Conservation (phyloP, 2,888 invertebrate species). For the Ophion ellenae region DNA sequence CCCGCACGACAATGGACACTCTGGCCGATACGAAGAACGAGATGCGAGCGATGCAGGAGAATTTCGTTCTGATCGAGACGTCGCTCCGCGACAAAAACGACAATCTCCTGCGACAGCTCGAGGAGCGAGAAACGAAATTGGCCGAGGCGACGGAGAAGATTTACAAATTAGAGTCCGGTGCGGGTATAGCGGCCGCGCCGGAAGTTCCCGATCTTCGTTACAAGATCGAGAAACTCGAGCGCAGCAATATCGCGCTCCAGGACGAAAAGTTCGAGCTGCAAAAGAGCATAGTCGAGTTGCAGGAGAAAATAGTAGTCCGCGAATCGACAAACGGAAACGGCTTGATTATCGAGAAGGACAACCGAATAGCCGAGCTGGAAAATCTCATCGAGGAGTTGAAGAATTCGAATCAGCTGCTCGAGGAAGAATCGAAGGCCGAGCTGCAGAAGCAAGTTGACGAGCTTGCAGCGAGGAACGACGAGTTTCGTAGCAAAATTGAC, state of each 20-base stretch:
- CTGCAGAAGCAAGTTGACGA: constrained; percentile 76
- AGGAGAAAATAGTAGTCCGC: constrained; percentile 75
- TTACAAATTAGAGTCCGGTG: constrained; percentile 76
- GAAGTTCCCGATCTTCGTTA: constrained; percentile 74
- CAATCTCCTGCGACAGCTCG: constrained; percentile 85
- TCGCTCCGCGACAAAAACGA: constrained; percentile 89
- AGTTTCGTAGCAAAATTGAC: constrained; percentile 74
- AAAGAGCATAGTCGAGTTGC: constrained; percentile 77
- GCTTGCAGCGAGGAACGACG: constrained; percentile 75
- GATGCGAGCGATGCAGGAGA: constrained; percentile 92
- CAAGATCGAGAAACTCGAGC: constrained; percentile 76
- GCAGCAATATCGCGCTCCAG: constrained; percentile 74
- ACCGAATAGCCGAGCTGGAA: constrained; percentile 84
- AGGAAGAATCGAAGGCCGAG: constrained; percentile 78
- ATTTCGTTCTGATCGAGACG: constrained; percentile 89
- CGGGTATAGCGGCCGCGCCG: constrained; percentile 73
- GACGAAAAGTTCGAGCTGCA: constrained; percentile 80
- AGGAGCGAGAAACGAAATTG: constrained; percentile 85
- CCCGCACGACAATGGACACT: constrained; percentile 86
- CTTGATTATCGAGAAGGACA: constrained; percentile 77
- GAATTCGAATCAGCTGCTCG: constrained; percentile 76
- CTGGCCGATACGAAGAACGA: constrained; percentile 91
- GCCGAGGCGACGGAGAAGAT: constrained; percentile 79
- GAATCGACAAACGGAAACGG: constrained; percentile 72
- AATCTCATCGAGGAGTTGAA: constrained; percentile 80